Evolutionary conservation across 2,888 invertebrate species (phyloP), one percentile per base, ranked within the genome.

Genomic region (Abrostola tripartita): DNA sequence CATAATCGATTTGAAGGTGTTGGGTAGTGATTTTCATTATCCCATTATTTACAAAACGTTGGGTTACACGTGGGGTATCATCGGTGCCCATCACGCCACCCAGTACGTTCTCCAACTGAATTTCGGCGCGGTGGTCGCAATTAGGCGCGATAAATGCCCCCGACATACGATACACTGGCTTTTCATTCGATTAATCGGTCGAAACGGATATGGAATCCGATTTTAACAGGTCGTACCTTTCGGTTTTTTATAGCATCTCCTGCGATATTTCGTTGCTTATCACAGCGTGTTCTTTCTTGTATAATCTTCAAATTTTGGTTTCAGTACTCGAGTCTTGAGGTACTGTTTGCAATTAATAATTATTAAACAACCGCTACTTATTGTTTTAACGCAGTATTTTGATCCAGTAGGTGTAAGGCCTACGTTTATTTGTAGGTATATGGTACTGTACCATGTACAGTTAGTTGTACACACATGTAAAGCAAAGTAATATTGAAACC

Each of bases 71-170:
- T 69, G 61, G 77, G 71, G 82, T 90, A 90, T 89, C 88, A 76
- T 74, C 67, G 71, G 58, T 65, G 68, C 68, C 76, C 86, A 90
- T 90, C 89, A 85, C 81, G 85, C 92, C 93, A 92, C 92, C 92
- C 92, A 91, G 79, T 85, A 84, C 81, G 92, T 82, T 84, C 78
- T 78, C 57, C 72, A 85, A 78, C 82, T 83, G 86, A 85, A 88
- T 87, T 89, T 88, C 88, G 89, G 87, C 82, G 76, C 85, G 90
- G 91, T 90, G 90, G 90, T 90, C 90, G 91, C 91, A 93, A 93
- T 93, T 92, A 93, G 92, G 89, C 85, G 79, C 88, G 89, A 92
- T 93, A 92, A 93, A 92, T 90, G 90, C 90, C 81, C 85, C 87
- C 85, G 90, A 90, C 89, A 90, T 86, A 84, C 88, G 90, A 91